Evolutionary conservation across 1,140 invertebrate genomes (phyloP).

Genomic region (Manduca sexta): DNA sequence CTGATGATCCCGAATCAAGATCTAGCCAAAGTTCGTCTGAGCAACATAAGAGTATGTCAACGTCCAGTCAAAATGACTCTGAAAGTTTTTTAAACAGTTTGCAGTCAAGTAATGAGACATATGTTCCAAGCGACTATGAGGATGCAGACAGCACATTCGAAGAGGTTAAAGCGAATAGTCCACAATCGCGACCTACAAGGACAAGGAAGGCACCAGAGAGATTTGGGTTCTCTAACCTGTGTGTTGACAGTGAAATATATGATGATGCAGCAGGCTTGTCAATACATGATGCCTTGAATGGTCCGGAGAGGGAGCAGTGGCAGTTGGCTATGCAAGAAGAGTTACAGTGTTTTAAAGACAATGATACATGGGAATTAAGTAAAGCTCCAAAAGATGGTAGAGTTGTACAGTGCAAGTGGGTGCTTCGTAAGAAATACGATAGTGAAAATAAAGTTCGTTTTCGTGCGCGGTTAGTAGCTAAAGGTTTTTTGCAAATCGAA

Average conservation of each 20-base stretch:
- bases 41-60: constrained; percentile 9
- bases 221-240: constrained; percentile 6
- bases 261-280: constrained; percentile 5
- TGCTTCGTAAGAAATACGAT: not conserved
- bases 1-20: constrained; percentile 7
- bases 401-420: not conserved
- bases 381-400: constrained; percentile 4
- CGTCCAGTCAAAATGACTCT: constrained; percentile 1
- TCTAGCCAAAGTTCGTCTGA: not conserved
- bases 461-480: not conserved
- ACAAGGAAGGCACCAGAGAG: constrained; percentile 1
- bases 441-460: not conserved
- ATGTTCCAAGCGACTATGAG: no score
- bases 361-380: constrained; percentile 12
- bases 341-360: constrained; percentile 9
- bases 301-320: constrained; percentile 15
- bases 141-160: not conserved
- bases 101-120: no score
- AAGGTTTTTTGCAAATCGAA: not conserved
- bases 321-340: constrained; percentile 13
- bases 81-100: constrained; percentile 6
- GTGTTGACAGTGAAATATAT: constrained; percentile 1
- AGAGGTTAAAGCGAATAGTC: not conserved
- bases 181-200: not conserved
- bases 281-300: not conserved